Base-by-base conservation (phyloP, 2,888 invertebrate species). In the Caenorhabditis becei region DNA sequence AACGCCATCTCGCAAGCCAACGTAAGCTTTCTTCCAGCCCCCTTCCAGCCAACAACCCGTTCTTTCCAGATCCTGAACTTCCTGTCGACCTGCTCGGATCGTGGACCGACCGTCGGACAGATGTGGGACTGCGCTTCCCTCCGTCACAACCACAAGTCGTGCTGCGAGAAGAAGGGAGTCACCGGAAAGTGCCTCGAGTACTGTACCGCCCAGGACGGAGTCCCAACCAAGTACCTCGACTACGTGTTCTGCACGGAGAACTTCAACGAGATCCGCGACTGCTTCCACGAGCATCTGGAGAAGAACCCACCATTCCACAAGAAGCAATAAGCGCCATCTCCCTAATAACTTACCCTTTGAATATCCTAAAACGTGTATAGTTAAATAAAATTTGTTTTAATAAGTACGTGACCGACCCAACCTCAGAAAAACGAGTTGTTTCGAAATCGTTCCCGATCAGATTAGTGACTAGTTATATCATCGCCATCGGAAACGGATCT, bases 101-200 rank as follows among this genome's bases (percentile, higher is more conserved):
- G 86, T 32, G 90, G 90, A 44, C 90, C 90, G 37, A 90, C 90
- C 8, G 90, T 90, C 41, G 90, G 90, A 41, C 88, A 89, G 74
- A 90, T 90, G 90, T 89, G 90, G 90, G 90, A 90, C 62, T 90
- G 90, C 59, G 90, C 90, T 4, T 90, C 89, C 0, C 84, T 85
- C 14, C 74, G 90, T 51, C 89, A 86, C 26, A 89, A 90, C 65
- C 90, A 90, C 77, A 72, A 78, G 14, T 58, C 56, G 5, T 90
- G 90, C 69, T 90, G 90, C 41, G 41, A 58, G 20, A 37, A 59
- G 18, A 75, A 80, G 44, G 87, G 87, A 59, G 87, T 87, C n/a
- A 74, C 47, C 8, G 62, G 69, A 3, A 54, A 84, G n/a, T 90
- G 90, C 62, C 86, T 90, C 82, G 85, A 88, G 44, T 90, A 91